Conservation (phyloP, 2,888 invertebrate species). For the Entomobrya multifasciata region DNA sequence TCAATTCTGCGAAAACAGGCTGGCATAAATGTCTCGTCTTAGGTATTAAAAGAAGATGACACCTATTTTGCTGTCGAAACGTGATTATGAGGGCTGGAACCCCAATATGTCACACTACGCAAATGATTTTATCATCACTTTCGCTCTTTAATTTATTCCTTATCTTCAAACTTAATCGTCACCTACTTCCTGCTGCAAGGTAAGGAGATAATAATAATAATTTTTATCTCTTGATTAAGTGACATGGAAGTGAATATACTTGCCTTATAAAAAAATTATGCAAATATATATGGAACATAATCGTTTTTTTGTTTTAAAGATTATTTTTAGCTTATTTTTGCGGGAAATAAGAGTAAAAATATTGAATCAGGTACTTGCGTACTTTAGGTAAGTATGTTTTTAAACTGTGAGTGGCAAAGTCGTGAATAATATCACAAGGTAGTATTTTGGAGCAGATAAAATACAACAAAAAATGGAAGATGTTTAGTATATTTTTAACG, state of each 20-base stretch:
- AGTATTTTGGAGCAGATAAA: not conserved
- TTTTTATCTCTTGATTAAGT: not conserved
- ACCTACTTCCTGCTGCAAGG: not conserved
- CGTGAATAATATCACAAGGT: not conserved
- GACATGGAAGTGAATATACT: not conserved
- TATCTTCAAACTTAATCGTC: not conserved
- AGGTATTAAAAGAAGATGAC: constrained; percentile 38
- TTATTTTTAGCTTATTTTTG: not conserved
- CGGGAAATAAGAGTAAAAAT: not conserved
- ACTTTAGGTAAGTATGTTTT: too few relatives aligned
- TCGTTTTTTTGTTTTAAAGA: not conserved
- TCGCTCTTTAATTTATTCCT: not conserved
- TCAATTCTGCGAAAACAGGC: not conserved
- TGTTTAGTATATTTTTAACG: not conserved
- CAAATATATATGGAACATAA: not conserved
- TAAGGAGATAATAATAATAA: not conserved
- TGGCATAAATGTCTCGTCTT: not conserved
- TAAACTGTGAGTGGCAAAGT: too few relatives aligned
- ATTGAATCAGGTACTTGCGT: not conserved
- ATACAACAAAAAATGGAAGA: not conserved
- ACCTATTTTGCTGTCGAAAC: not conserved
- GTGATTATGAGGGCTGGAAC: not conserved
- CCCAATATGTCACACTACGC: not conserved
- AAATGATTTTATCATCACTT: not conserved
- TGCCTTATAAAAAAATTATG: not conserved